phyloP scores from a whole-genome alignment of 2,888 invertebrate species.

The Lithophane leautieri region DNA sequence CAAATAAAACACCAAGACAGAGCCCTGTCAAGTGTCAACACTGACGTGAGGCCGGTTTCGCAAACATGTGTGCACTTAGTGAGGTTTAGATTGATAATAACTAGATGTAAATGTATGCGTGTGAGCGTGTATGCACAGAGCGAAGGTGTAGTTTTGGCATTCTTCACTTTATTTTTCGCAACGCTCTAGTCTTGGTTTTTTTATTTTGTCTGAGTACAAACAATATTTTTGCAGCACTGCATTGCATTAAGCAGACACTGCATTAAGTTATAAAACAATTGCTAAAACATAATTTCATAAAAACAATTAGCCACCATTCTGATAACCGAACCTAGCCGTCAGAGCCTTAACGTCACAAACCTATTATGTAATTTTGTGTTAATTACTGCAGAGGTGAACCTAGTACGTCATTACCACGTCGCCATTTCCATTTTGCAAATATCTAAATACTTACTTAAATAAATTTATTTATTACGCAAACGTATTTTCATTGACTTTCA shows the following conservation, averaged over 20 bases:
- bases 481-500: conserved; percentile 2
- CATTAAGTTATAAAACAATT: background rate
- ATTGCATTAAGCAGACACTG: background rate
- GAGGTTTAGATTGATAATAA: no score
- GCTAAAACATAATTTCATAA: background rate
- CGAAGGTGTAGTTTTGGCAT: no score
- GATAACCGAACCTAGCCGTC: background rate
- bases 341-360: conserved; percentile 2
- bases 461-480: conserved; percentile 6
- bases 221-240: no score
- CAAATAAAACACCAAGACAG: no score
- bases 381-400: conserved; percentile 32
- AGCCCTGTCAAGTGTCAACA: no score
- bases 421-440: conserved; percentile 22
- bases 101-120: no score
- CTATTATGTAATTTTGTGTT: conserved; percentile 23
- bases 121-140: no score
- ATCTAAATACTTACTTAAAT: conserved; percentile 12
- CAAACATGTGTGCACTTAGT: no score
- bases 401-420: conserved; percentile 24
- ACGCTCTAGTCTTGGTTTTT: no score
- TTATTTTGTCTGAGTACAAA: no score
- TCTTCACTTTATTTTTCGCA: no score
- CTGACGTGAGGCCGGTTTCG: no score
- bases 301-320: background rate